Conservation (phyloP, 2,113 vertebrate genomes). For the Coreoperca whiteheadi region DNA sequence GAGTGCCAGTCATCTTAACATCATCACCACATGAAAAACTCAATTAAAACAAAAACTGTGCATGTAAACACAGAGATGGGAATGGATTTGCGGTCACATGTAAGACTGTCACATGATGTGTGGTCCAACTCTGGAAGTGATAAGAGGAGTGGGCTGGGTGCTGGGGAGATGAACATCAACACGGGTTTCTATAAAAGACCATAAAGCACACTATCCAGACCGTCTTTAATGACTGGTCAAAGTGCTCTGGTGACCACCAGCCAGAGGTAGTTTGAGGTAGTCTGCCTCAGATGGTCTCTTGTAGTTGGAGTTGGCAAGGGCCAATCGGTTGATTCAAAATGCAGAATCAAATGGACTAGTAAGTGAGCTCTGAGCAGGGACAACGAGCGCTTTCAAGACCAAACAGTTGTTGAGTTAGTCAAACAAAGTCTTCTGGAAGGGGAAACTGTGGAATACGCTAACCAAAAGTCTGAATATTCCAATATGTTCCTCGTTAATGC, state of each 20-base stretch:
- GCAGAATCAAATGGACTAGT: constrained; percentile 16
- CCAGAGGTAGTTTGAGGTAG: constrained; percentile 41
- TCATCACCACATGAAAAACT: constrained; percentile 24
- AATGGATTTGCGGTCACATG: constrained; percentile 40
- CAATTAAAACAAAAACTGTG: constrained; percentile 29
- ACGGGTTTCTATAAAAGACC: constrained; percentile 22
- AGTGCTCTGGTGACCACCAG: constrained; percentile 28
- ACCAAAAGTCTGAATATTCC: constrained; percentile 52
- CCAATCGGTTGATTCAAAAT: constrained; percentile 36
- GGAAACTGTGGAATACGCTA: constrained; percentile 56
- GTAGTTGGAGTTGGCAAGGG: constrained; percentile 7
- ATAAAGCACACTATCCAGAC: constrained; percentile 38
- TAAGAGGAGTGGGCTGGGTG: constrained; percentile 15
- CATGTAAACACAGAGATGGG: constrained; percentile 32
- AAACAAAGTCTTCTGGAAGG: constrained; percentile 57
- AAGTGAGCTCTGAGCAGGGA: constrained; percentile 42
- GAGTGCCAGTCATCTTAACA: constrained; percentile 36
- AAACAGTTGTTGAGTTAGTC: constrained; percentile 20
- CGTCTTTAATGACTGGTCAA: constrained; percentile 18
- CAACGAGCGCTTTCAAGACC: constrained; percentile 40
- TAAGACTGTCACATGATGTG: constrained; percentile 32
- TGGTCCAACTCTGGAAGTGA: constrained; percentile 31
- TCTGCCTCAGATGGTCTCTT: constrained; percentile 56
- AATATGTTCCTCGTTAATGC: constrained; percentile 32
- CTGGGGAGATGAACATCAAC: constrained; percentile 13